Evolutionary conservation across 2,888 invertebrate species (phyloP).

Genomic region (Acanthoscelides obtectus): DNA sequence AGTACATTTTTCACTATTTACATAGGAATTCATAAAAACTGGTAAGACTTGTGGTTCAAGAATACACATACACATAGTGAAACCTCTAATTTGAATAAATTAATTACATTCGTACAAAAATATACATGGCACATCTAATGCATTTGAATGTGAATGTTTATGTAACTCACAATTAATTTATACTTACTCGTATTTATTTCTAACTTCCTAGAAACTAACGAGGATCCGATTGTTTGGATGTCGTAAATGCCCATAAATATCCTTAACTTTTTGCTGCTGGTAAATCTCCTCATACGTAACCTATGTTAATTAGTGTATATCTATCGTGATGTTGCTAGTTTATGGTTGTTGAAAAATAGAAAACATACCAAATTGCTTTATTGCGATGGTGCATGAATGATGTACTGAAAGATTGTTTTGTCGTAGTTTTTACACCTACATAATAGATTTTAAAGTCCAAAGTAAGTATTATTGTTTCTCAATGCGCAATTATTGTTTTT

Average conservation of each 20-base stretch:
- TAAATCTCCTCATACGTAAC: background rate
- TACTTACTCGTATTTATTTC: background rate
- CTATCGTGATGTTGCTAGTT: background rate
- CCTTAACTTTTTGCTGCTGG: background rate
- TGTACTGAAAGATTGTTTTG: background rate
- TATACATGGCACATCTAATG: background rate
- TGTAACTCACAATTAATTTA: background rate
- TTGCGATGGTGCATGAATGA: background rate
- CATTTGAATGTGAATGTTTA: background rate
- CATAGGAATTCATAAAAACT: background rate
- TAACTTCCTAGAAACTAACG: background rate
- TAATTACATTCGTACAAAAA: background rate
- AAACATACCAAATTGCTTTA: background rate
- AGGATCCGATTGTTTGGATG: background rate
- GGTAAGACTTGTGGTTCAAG: background rate
- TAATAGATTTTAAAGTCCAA: background rate
- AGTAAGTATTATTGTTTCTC: background rate
- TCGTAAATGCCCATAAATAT: background rate
- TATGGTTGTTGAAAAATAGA: background rate
- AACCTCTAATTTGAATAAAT: background rate
- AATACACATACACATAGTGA: background rate
- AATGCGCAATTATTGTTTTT: background rate
- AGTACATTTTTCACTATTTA: background rate
- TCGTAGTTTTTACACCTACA: background rate
- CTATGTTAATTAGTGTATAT: background rate